These are phyloP conservation scores for Mizuhopecten yessoensis DNA, from an alignment of 1,140 invertebrate genomes.

Conservation along the genomic window DNA sequence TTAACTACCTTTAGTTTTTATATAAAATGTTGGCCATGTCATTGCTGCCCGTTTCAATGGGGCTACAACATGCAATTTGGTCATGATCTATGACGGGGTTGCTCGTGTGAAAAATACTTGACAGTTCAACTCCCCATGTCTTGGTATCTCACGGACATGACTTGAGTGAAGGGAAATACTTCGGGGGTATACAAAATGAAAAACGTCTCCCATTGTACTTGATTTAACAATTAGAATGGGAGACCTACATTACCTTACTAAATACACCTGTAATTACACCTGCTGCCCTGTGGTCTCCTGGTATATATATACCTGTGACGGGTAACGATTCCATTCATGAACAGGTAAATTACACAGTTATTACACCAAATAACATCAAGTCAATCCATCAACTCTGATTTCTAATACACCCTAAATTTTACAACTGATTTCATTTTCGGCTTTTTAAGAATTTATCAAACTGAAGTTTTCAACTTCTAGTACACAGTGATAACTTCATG, in stretches of 20 bases:
- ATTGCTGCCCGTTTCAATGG: neutral
- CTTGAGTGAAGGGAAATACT: neutral
- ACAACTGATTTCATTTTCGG: constrained; percentile 3
- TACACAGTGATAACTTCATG: too few relatives aligned
- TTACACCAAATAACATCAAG: neutral
- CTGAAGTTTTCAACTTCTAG: neutral
- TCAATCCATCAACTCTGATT: neutral
- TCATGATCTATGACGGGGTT: neutral
- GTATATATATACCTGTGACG: neutral
- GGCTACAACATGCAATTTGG: neutral
- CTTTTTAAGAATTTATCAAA: neutral
- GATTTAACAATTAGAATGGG: neutral
- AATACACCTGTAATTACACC: constrained; percentile 38
- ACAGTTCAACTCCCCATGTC: neutral
- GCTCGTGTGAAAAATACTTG: neutral
- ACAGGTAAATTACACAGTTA: too few relatives aligned
- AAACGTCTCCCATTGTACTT: neutral
- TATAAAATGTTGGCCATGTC: neutral
- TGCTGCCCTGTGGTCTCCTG: neutral
- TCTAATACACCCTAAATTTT: neutral
- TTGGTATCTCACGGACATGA: neutral
- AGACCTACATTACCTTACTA: neutral
- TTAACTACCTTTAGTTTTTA: neutral
- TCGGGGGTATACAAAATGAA: neutral
- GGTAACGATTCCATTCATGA: neutral